A percentile compares a stretch with the other conserved stretches of the same genome.
Evolutionary conservation across 2,888 invertebrate genomes (phyloP).

Genomic region (Coelinius sp.): DNA sequence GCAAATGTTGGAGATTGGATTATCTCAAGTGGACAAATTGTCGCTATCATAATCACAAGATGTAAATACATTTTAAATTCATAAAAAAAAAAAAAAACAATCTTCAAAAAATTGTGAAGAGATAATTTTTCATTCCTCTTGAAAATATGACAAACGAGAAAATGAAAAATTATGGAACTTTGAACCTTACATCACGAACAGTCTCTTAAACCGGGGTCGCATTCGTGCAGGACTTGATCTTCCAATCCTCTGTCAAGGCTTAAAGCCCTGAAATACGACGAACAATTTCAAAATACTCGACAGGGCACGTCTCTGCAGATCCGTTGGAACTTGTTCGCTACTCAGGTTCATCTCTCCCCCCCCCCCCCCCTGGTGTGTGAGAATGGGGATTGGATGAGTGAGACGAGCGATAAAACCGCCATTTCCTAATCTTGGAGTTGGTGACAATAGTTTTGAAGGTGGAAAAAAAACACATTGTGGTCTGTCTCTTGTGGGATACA

Average conservation of each 20-base stretch:
- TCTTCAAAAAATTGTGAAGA: too few relatives aligned
- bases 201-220: constrained; percentile 25
- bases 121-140: not conserved
- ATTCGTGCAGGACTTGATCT: constrained; percentile 28
- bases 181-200: constrained; percentile 17
- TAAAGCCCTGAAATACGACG: constrained; percentile 4
- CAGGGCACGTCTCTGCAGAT: constrained; percentile 22
- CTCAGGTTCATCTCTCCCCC: not conserved
- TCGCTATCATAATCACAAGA: not conserved
- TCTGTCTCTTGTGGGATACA: not conserved
- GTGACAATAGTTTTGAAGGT: constrained; percentile 30
- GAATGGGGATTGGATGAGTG: not conserved
- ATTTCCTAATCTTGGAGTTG: constrained; percentile 28
- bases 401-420: constrained; percentile 34
- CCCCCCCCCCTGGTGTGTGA: not conserved
- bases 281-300: constrained; percentile 38
- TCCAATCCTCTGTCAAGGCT: constrained; percentile 28
- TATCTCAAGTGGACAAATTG: not conserved
- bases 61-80: not conserved
- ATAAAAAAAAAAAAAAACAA: not conserved
- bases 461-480: not conserved
- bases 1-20: not conserved
- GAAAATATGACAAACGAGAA: not conserved
- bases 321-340: not conserved
- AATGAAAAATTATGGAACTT: constrained; percentile 26